Evolutionary conservation across 2,113 vertebrate genomes (phyloP).

Genomic region (Vulpes ferrilata): DNA sequence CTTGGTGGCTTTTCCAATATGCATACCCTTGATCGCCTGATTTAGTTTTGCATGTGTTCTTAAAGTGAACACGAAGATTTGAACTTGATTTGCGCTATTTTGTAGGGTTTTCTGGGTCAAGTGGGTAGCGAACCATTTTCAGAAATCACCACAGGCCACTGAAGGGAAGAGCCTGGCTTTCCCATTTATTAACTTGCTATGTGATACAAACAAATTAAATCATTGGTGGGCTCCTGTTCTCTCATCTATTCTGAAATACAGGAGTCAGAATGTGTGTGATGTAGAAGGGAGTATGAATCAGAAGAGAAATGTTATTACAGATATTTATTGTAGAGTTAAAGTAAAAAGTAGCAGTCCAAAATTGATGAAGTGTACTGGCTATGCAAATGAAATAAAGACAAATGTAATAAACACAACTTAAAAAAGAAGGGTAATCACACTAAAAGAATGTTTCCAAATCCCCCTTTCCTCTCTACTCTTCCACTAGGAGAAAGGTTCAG

Average conservation of each 20-base stretch:
- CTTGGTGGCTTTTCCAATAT: too few species aligned
- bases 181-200: background rate
- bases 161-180: background rate
- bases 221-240: background rate
- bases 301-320: background rate
- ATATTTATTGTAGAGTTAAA: background rate
- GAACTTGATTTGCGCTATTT: background rate
- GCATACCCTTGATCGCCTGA: too few species aligned
- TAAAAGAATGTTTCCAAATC: background rate
- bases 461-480: background rate
- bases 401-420: background rate
- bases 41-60: too few species aligned
- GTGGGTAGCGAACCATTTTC: background rate
- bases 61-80: background rate
- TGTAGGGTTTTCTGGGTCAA: background rate
- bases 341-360: background rate
- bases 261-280: background rate
- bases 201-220: background rate
- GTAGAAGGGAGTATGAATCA: background rate
- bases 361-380: background rate
- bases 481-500: background rate
- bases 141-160: background rate
- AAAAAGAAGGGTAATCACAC: background rate
- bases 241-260: background rate
- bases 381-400: background rate